Percentiles rank a stretch among this genome's conserved stretches.
Conservation (phyloP, 2,113 vertebrate species). For the Muscicapa adusta region DNA sequence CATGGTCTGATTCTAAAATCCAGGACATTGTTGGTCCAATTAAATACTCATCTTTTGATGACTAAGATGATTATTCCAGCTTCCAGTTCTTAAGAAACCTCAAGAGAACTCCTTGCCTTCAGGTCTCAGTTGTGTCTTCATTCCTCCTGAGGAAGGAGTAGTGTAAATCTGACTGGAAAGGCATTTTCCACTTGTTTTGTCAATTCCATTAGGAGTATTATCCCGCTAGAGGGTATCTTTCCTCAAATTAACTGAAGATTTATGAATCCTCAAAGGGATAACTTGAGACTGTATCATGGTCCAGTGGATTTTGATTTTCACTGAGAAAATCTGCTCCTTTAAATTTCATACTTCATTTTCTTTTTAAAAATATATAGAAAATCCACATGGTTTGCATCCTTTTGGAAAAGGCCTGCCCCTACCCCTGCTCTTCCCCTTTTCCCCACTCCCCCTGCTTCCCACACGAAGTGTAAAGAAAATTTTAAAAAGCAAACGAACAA, state of each 20-base stretch:
- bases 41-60: neutral
- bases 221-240: neutral
- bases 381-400: neutral
- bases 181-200: neutral
- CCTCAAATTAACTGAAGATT: neutral
- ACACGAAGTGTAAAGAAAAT: neutral
- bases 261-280: neutral
- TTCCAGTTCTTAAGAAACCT: neutral
- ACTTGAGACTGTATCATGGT: neutral
- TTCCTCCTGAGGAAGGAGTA: neutral
- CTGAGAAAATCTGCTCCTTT: neutral
- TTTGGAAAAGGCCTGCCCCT: neutral
- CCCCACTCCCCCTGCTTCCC: neutral
- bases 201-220: neutral
- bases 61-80: neutral
- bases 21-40: neutral
- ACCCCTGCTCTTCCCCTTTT: rapidly evolving
- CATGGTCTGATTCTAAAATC: neutral
- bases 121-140: neutral
- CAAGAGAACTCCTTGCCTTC: neutral
- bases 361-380: neutral
- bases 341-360: neutral
- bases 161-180: neutral
- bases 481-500: rapidly evolving
- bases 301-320: neutral